A percentile compares a stretch with the other conserved stretches of the same genome.
Conservation (phyloP, 2,888 invertebrate genomes). For the Acrobeloides nanus region DNA sequence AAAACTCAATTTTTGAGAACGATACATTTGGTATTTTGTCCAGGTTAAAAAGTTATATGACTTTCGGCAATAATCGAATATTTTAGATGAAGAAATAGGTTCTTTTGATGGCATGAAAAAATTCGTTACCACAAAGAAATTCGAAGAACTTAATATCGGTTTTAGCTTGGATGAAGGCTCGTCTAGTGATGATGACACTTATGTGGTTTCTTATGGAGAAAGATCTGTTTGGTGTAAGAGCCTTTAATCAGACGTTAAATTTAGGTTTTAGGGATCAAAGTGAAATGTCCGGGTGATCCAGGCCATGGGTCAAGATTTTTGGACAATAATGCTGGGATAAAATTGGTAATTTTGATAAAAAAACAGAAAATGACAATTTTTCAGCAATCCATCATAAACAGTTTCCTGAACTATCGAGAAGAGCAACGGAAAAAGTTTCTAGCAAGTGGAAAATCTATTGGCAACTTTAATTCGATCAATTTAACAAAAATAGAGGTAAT, state of each 20-base stretch:
- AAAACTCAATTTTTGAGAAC: constrained; percentile 62
- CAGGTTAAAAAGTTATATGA: too few species aligned
- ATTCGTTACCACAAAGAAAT: constrained; percentile 69
- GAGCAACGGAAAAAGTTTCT: constrained; percentile 38
- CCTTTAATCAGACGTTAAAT: too few species aligned
- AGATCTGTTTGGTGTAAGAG: constrained; percentile 78
- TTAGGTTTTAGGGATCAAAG: constrained; percentile 64
- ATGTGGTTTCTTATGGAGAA: constrained; percentile 58
- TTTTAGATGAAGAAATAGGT: constrained; percentile 84
- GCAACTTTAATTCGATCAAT: too few species aligned
- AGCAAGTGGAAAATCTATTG: too few species aligned
- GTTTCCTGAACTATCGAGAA: constrained; percentile 39
- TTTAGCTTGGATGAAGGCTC: constrained; percentile 78
- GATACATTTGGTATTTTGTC: constrained; percentile 67
- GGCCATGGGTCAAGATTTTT: constrained; percentile 79
- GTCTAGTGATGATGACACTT: constrained; percentile 48
- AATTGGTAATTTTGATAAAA: constrained; percentile 13
- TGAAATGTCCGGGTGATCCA: constrained; percentile 72
- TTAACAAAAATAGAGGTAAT: constrained; percentile 79
- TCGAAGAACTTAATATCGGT: constrained; percentile 71
- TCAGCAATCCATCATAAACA: constrained; percentile 40
- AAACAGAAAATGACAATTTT: not conserved
- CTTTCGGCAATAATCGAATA: too few species aligned
- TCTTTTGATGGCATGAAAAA: constrained; percentile 72
- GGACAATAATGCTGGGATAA: constrained; percentile 65